These are phyloP conservation scores for Lissocephala sabroskyi DNA, from an alignment of 2,888 invertebrate species.

Conservation along the genomic window DNA sequence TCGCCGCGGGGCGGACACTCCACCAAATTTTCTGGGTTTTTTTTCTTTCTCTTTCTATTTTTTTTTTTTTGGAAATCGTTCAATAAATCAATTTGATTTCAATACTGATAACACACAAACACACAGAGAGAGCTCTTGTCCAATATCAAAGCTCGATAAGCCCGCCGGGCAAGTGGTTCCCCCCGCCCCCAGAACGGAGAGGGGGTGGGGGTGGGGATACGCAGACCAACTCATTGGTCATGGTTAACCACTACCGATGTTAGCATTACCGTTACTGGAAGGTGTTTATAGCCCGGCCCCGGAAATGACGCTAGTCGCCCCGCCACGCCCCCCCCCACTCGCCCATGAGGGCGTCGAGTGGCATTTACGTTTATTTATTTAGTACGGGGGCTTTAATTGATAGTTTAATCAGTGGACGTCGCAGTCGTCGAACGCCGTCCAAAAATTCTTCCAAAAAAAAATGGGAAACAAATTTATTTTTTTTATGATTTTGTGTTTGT, in stretches of 20 bases:
- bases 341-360: not conserved
- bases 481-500: conserved; percentile 4
- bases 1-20: too few species aligned
- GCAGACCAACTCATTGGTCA: conserved; percentile 24
- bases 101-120: conserved; percentile 21
- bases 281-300: conserved; percentile 20
- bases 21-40: too few species aligned
- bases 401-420: conserved; percentile 29
- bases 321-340: too few species aligned
- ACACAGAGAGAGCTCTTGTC: conserved; percentile 1
- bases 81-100: conserved; percentile 62
- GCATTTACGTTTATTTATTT: conserved; percentile 5
- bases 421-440: conserved; percentile 2
- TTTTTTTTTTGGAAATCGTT: conserved; percentile 36
- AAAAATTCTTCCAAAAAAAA: too few species aligned
- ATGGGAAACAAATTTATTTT: conserved; percentile 4
- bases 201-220: conserved; percentile 34
- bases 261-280: not conserved
- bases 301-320: conserved; percentile 32
- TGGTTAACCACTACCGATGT: not conserved
- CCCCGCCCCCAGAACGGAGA: not conserved
- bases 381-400: conserved; percentile 25
- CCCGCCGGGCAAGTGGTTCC: not conserved
- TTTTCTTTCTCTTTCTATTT: too few species aligned
- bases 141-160: conserved; percentile 11